Evolutionary conservation across 2,888 invertebrate species (phyloP).

Genomic region (Aleiodes leptofemur): DNA sequence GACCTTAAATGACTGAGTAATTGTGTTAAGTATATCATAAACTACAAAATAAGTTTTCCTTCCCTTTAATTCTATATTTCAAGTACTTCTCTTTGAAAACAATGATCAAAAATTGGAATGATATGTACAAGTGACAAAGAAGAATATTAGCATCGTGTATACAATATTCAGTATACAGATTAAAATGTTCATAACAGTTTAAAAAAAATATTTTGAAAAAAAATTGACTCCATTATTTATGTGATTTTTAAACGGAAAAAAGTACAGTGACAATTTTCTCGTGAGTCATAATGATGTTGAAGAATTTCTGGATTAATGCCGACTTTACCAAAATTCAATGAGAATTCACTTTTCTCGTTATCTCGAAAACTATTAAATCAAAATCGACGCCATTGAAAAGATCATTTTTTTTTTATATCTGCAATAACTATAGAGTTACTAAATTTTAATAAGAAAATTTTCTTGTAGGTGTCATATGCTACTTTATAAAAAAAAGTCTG

Average conservation of each 20-base stretch:
- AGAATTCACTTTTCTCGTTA: too few relatives aligned
- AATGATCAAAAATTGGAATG: slow-evolving; percentile 51
- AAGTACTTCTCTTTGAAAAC: slow-evolving; percentile 45
- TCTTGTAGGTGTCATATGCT: too few relatives aligned
- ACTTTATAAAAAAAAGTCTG: too few relatives aligned
- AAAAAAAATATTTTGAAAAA: neutral
- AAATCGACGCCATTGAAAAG: too few relatives aligned
- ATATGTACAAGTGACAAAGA: slow-evolving; percentile 61
- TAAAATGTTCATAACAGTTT: neutral
- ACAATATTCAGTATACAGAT: neutral
- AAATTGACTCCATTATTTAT: neutral
- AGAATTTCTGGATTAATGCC: too few relatives aligned
- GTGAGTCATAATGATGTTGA: too few relatives aligned
- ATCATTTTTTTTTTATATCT: too few relatives aligned
- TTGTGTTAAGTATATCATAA: slow-evolving; percentile 27
- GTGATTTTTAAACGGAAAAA: neutral
- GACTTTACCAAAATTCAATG: too few relatives aligned
- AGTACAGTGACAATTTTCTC: neutral
- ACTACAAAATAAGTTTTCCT: neutral
- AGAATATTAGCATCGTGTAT: slow-evolving; percentile 13
- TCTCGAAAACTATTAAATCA: too few relatives aligned
- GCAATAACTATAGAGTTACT: too few relatives aligned
- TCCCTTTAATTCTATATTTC: slow-evolving; percentile 26
- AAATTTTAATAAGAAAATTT: too few relatives aligned
- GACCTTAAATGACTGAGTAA: slow-evolving; percentile 24